Percentiles rank a stretch among this genome's conserved stretches.
Evolutionary conservation across 2,888 invertebrate genomes (phyloP).

Genomic region (Trypoxylon attenuatum): DNA sequence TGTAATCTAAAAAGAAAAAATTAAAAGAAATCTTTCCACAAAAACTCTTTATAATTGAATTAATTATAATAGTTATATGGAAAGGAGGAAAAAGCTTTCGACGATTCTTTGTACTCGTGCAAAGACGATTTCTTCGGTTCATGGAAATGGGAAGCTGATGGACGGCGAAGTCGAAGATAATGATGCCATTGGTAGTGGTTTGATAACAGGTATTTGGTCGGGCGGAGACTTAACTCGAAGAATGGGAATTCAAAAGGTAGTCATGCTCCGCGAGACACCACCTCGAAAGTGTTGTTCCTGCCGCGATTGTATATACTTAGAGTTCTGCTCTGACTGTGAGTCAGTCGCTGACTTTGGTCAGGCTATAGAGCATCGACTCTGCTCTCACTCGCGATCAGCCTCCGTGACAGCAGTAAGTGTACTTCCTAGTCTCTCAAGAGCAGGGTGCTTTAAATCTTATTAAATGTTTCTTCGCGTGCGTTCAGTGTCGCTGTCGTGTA

Average conservation of each 20-base stretch:
- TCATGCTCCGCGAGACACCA: background rate
- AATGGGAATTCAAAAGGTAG: background rate
- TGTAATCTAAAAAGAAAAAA: no score
- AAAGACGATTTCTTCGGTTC: no score
- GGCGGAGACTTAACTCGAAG: background rate
- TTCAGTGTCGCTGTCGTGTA: no score
- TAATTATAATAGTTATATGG: no score
- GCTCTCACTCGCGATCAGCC: background rate
- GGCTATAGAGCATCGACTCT: constrained; percentile 3
- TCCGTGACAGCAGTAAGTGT: no score
- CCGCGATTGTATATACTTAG: constrained; percentile 6
- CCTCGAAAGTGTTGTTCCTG: constrained; percentile 16
- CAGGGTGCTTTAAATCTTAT: no score
- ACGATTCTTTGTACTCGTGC: no score
- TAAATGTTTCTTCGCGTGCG: no score
- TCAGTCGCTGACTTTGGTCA: constrained; percentile 13
- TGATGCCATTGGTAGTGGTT: background rate
- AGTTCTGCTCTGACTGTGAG: background rate
- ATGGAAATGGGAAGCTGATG: background rate
- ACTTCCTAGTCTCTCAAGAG: no score
- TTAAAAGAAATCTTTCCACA: no score
- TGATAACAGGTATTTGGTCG: background rate
- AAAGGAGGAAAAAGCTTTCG: background rate
- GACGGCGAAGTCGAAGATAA: background rate
- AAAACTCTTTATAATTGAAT: no score